A percentile compares a stretch with the other conserved stretches of the same genome.
Conservation (phyloP, 2,113 vertebrate species). For the Megaceryle maxima region DNA sequence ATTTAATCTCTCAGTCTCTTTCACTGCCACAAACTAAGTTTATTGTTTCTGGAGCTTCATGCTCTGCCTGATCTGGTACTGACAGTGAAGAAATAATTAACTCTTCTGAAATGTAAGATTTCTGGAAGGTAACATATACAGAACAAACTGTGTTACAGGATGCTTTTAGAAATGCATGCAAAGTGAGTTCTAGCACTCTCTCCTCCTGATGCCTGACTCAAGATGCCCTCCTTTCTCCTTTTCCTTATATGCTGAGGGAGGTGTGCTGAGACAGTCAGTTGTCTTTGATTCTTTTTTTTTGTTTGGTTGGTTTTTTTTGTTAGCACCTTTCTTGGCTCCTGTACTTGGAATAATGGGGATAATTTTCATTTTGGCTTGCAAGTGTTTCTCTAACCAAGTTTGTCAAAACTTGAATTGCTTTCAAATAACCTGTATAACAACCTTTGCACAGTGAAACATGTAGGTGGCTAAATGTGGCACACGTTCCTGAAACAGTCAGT, state of each 20-base stretch:
- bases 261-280: background rate
- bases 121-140: background rate
- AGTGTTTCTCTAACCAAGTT: background rate
- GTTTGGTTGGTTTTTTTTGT: background rate
- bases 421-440: slow-evolving; percentile 15
- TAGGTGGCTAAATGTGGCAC: slow-evolving; percentile 24
- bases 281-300: background rate
- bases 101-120: background rate
- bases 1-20: slow-evolving; percentile 61
- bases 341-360: background rate
- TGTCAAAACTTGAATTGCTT: slow-evolving; percentile 38
- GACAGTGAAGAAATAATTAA: background rate
- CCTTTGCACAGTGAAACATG: slow-evolving; percentile 33
- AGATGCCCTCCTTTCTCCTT: background rate
- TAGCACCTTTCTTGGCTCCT: background rate
- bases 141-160: background rate
- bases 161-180: background rate
- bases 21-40: slow-evolving; percentile 13
- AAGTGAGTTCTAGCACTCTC: background rate
- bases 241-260: background rate
- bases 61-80: slow-evolving; percentile 29
- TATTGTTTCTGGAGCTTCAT: slow-evolving; percentile 53
- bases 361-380: slow-evolving; percentile 46
- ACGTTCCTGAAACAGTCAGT: background rate
- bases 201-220: background rate